Conservation (phyloP, 2,797 vertebrate genomes). For the Pampus argenteus region DNA sequence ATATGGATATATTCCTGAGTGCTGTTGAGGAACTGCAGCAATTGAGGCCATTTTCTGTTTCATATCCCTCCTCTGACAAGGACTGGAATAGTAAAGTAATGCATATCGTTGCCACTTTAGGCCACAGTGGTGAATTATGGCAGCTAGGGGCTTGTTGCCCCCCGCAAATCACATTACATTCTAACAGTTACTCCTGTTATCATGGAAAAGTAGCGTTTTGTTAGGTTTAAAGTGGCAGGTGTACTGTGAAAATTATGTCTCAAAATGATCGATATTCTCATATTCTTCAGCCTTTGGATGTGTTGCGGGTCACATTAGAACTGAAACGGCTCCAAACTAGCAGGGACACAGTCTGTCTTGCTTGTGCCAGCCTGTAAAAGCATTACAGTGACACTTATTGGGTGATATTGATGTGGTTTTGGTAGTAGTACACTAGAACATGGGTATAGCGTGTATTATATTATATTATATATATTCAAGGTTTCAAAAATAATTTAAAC, state of each 20-base stretch:
- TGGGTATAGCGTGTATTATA: slow-evolving; percentile 22
- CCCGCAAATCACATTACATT: slow-evolving; percentile 28
- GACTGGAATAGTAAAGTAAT: slow-evolving; percentile 44
- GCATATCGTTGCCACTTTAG: slow-evolving; percentile 43
- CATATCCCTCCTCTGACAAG: slow-evolving; percentile 45
- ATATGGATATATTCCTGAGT: slow-evolving; percentile 65
- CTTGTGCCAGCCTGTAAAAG: slow-evolving; percentile 34
- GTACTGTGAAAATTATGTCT: slow-evolving; percentile 11
- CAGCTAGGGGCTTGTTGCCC: slow-evolving; percentile 23
- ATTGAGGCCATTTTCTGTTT: slow-evolving; percentile 66
- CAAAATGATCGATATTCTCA: slow-evolving; percentile 32
- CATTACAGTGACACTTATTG: slow-evolving; percentile 58
- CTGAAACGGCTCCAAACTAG: slow-evolving; percentile 19
- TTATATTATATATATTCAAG: too few species aligned
- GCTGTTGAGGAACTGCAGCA: slow-evolving; percentile 67
- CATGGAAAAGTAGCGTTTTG: slow-evolving; percentile 15
- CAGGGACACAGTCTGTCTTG: slow-evolving; percentile 43
- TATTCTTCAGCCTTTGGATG: slow-evolving; percentile 35
- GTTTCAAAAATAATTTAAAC: slow-evolving; percentile 35
- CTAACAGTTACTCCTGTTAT: not conserved
- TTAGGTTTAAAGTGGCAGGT: slow-evolving; percentile 9
- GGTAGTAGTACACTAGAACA: slow-evolving; percentile 27
- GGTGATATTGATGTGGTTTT: slow-evolving; percentile 57
- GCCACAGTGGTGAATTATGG: slow-evolving; percentile 41
- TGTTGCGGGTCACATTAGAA: slow-evolving; percentile 32